phyloP scores from a whole-genome alignment of 2,113 vertebrate genomes.

The Plotosus lineatus region DNA sequence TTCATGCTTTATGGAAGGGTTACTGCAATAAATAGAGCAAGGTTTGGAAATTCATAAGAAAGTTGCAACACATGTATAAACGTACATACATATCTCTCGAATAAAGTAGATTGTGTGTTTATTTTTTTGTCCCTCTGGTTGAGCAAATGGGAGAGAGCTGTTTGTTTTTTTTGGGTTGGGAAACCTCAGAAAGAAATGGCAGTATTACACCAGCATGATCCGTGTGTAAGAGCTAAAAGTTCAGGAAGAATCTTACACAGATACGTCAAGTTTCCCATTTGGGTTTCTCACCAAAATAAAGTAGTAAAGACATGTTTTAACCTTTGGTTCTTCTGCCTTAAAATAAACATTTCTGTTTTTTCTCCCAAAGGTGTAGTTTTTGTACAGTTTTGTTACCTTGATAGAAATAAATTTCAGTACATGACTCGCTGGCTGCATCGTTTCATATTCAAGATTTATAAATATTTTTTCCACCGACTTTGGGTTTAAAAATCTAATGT shows the following conservation, averaged over 20 bases:
- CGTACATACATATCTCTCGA: constrained; percentile 8
- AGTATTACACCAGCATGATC: constrained; percentile 31
- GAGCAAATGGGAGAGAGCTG: neutral
- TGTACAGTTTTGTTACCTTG: neutral
- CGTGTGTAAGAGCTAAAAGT: constrained; percentile 51
- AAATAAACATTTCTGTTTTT: constrained; percentile 7
- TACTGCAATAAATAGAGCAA: constrained; percentile 8
- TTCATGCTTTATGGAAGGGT: constrained; percentile 2
- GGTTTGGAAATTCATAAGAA: neutral
- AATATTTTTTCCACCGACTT: neutral
- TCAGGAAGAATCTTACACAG: constrained; percentile 67
- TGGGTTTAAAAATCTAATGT: neutral
- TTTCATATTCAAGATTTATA: neutral
- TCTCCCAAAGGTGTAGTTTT: neutral
- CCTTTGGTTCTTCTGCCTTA: neutral
- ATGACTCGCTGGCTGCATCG: neutral
- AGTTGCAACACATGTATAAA: neutral
- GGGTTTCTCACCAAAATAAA: constrained; percentile 10
- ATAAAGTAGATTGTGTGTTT: constrained; percentile 4
- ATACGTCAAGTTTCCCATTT: constrained; percentile 56
- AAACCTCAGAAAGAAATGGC: constrained; percentile 16
- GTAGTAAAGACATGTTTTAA: constrained; percentile 12
- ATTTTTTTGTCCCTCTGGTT: neutral
- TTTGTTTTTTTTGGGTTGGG: constrained; percentile 19
- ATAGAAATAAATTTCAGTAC: neutral